Conservation (phyloP, 2,888 invertebrate genomes). For the Monochamus alternatus region DNA sequence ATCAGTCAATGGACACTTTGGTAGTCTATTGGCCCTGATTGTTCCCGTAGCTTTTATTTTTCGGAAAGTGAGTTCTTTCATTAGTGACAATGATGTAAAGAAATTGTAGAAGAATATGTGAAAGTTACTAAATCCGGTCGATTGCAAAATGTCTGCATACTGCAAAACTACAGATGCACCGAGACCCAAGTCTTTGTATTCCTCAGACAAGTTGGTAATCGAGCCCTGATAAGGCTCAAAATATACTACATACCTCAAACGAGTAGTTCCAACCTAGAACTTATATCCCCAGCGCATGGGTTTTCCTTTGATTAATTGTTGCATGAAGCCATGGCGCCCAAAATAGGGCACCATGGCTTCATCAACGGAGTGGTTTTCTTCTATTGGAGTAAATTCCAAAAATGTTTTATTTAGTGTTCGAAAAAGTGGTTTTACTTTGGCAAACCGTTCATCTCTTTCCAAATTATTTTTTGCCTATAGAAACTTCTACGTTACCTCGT, state of each 20-base stretch:
- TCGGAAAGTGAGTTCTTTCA: conserved; percentile 35
- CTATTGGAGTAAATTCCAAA: conserved; percentile 7
- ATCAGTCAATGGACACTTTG: conserved; percentile 13
- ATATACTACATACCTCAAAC: conserved; percentile 46
- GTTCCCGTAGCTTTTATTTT: conserved; percentile 34
- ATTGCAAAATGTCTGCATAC: conserved; percentile 35
- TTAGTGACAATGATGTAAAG: conserved; percentile 45
- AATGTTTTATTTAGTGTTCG: background rate
- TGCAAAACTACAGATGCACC: conserved; percentile 45
- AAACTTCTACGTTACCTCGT: too few relatives aligned
- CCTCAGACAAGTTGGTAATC: conserved; percentile 33
- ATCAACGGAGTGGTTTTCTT: conserved; percentile 4
- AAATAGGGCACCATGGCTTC: background rate
- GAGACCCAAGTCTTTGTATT: conserved; percentile 44
- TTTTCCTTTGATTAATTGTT: conserved; percentile 59
- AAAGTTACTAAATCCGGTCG: conserved; percentile 25
- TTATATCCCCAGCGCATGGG: conserved; percentile 47
- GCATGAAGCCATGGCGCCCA: conserved; percentile 30
- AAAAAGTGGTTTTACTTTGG: background rate
- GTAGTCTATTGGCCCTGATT: conserved; percentile 35
- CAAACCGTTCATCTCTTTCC: background rate
- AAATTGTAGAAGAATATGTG: conserved; percentile 46
- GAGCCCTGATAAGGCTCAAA: conserved; percentile 51
- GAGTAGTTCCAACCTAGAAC: conserved; percentile 44
- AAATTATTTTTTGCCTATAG: background rate